These are phyloP conservation scores for Ophion ventricosus DNA, from an alignment of 2,888 invertebrate genomes.

Conservation along the genomic window DNA sequence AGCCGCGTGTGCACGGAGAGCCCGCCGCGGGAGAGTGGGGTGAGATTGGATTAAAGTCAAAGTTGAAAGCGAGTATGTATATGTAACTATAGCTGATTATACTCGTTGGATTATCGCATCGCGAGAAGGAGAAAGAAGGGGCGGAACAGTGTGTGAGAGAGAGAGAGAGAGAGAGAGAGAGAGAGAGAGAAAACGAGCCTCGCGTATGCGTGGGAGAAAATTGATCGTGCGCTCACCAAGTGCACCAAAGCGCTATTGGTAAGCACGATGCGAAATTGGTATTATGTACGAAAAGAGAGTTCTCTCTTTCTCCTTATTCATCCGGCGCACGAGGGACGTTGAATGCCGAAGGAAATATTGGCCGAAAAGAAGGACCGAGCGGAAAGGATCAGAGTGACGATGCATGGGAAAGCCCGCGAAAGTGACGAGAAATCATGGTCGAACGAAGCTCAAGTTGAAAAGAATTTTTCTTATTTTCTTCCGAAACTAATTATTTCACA, in stretches of 20 bases:
- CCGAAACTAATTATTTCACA: too few relatives aligned
- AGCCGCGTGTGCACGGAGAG: conserved; percentile 33
- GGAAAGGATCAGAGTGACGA: conserved; percentile 9
- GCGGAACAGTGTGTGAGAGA: too few relatives aligned
- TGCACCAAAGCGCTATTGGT: conserved; percentile 6
- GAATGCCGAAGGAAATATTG: not conserved
- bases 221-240: conserved; percentile 35
- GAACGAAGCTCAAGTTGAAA: conserved; percentile 5
- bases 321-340: not conserved
- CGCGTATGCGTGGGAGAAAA: conserved; percentile 56
- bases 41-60: conserved; percentile 68
- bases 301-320: not conserved
- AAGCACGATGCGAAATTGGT: conserved; percentile 10
- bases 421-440: conserved; percentile 41
- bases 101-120: conserved; percentile 55
- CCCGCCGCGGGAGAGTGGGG: conserved; percentile 20
- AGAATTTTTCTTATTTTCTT: too few relatives aligned
- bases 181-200: conserved; percentile 8
- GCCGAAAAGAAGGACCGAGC: not conserved
- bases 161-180: conserved; percentile 14
- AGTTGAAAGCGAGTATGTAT: conserved; percentile 64
- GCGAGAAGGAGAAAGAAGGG: not conserved
- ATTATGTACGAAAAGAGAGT: conserved; percentile 7
- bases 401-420: conserved; percentile 21
- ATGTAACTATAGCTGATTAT: conserved; percentile 68